Base-by-base conservation (phyloP, 2,888 invertebrate species). In the Epirrita christyi region DNA sequence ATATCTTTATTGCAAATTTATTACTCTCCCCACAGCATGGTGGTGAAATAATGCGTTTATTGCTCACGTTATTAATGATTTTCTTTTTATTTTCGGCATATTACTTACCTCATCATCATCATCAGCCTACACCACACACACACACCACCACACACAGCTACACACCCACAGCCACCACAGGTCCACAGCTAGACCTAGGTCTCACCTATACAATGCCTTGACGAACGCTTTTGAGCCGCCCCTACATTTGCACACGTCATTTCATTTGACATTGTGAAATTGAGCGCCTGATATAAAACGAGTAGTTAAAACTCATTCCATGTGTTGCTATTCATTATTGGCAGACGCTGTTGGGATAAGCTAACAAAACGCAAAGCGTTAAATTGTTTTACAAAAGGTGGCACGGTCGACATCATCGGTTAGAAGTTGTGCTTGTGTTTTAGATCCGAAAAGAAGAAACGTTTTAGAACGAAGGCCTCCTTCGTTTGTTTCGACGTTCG, bases 1-100 rank as follows among this genome's bases (percentile, higher is more conserved):
- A 71, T 65, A 66, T 80, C 75, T 85, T 85, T 85, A 85, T 86
- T 80, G 77, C 77, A 70, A 78, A 84, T 86, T 86, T 86, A 88
- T 83, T 82, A 75, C 82, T 52, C 66, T 66, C 71, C 75, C 61
- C 66, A 66, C 75, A 73, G 73, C 74, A 70, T 64, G 70, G 66
- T 67, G 66, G 73, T 67, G 70, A 74, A 80, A 76, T 83, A 85
- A 84, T 78, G 78, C 55, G 76, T 32, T 9, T 85, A 87, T 82
- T 70, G 77, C 78, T 66, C 66, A 75, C 70, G 78, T 83, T n/a
- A 85, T 83, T 86, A 85, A 83, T 82, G 78, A 81, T 78, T 80
- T 76, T 72, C 68, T 63, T 61, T 38, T 62, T 67, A 70, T 68
- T 69, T 68, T 50, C 8, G 6, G 9, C 4, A 21, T 21, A n/a